These are phyloP conservation scores for Hybos culiciformis DNA, from an alignment of 2,888 invertebrate species.

Conservation along the genomic window DNA sequence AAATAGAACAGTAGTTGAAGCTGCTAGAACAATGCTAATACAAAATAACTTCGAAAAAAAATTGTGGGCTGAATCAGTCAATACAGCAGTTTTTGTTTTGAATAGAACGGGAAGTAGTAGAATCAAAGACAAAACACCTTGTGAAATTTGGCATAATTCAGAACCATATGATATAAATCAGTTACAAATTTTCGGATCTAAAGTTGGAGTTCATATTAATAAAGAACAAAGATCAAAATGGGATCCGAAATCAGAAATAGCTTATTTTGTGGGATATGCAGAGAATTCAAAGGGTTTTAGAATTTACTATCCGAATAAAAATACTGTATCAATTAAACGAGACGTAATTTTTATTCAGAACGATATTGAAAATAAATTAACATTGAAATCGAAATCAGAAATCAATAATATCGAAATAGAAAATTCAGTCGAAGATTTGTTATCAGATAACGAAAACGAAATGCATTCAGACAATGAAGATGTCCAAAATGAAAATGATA, in stretches of 20 bases:
- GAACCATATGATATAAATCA: slow-evolving; percentile 8
- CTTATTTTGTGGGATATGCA: neutral
- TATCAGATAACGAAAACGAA: neutral
- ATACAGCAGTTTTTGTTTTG: slow-evolving; percentile 21
- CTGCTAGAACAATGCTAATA: slow-evolving; percentile 2
- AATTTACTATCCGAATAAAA: neutral
- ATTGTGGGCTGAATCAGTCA: slow-evolving; percentile 27
- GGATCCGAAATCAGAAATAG: slow-evolving; percentile 1
- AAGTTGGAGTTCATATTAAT: slow-evolving; percentile 4
- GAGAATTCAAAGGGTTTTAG: neutral
- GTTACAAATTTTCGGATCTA: slow-evolving; percentile 7
- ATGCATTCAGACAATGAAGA: too few relatives aligned
- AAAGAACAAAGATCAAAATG: slow-evolving; percentile 1
- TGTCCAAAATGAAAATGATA: too few relatives aligned
- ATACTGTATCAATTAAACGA: neutral
- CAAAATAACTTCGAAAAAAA: slow-evolving; percentile 12
- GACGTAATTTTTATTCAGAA: neutral
- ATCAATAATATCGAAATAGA: too few relatives aligned
- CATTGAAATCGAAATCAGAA: too few relatives aligned
- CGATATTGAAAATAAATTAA: too few relatives aligned
- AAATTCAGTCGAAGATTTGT: neutral
- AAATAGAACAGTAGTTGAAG: slow-evolving; percentile 4
- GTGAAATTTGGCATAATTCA: slow-evolving; percentile 14
- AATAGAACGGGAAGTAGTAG: slow-evolving; percentile 18
- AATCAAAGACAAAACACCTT: slow-evolving; percentile 13